Base-by-base conservation (phyloP, 1,140 invertebrate species). In the Lucilia sericata region DNA sequence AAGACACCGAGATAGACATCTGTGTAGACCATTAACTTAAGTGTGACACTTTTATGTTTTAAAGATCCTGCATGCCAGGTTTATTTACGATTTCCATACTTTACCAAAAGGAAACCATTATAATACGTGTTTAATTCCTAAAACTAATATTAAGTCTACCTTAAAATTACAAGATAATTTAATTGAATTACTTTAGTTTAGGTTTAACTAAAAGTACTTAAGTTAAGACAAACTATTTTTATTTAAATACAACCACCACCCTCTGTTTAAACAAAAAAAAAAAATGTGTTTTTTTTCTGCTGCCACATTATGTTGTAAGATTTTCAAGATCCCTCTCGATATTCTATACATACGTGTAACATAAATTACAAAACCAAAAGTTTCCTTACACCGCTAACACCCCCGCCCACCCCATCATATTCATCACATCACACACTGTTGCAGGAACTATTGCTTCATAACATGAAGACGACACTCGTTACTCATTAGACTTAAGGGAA, bases 401-500 rank as follows among this genome's bases (percentile, higher is more conserved):
- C 25, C 25, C 25, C 25, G 25, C 25, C 25, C n/a, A n/a, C 76
- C n/a, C 76, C 75, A 17, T 70, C 34, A 49, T 49, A n/a, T 17
- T 78, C 75, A 42, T 42, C 42, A 14, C 14, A 42, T 78, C 36
- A 9, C 75, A 42, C 70, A 74, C 12, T 25, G 13, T 25, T 21
- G n/a, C 21, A 55, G 12, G 25, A 42, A 17, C n/a, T 47, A 42
- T 42, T 10, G 42, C 42, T 42, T 42, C 42, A 42, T 7, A 42
- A 42, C 42, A 36, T 10, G 25, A 17, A 34, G 30, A 30, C 34
- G 34, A 19, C 36, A 47, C 34, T 47, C 42, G 75, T 13, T 80
- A 25, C 82, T 65, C 82, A 74, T 74, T 74, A 65, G 82, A 82
- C 82, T 82, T 25, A 36, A 82, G 82, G 82, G 82, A 74, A 65